These are phyloP conservation scores for Clarias macrocephalus DNA, from an alignment of 2,113 vertebrate genomes.

Conservation along the genomic window DNA sequence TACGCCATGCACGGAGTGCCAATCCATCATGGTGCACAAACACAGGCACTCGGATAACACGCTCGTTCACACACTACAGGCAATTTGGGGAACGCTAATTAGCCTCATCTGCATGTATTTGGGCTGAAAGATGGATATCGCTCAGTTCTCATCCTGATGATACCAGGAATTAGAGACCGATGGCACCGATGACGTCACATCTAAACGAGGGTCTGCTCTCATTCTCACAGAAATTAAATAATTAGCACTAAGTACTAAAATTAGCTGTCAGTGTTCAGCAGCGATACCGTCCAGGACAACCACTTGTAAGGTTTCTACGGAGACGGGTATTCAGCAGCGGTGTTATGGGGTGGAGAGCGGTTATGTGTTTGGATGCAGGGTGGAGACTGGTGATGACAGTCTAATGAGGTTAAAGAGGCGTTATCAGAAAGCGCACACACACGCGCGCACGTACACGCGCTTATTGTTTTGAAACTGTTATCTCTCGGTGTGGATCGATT, in stretches of 20 bases:
- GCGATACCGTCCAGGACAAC: neutral
- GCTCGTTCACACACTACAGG: too few species aligned
- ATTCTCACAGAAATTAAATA: neutral
- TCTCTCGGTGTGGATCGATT: constrained; percentile 10
- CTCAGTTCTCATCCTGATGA: too few species aligned
- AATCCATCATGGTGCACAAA: too few species aligned
- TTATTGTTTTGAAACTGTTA: neutral
- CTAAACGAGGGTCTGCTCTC: too few species aligned
- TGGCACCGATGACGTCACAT: too few species aligned
- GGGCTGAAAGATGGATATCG: too few species aligned
- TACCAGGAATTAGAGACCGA: too few species aligned
- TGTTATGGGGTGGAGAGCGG: constrained; percentile 2
- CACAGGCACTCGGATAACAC: too few species aligned
- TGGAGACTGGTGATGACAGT: constrained; percentile 10
- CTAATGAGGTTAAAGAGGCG: constrained; percentile 33
- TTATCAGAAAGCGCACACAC: constrained; percentile 19
- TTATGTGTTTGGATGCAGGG: constrained; percentile 27
- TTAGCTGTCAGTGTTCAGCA: neutral
- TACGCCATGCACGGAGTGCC: too few species aligned
- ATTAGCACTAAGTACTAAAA: neutral
- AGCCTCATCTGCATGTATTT: too few species aligned
- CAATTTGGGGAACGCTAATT: too few species aligned
- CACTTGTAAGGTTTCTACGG: neutral
- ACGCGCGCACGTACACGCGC: neutral
- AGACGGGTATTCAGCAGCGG: neutral